Base-by-base conservation (phyloP, 2,797 vertebrate genomes). In the Galaxias olidus region DNA sequence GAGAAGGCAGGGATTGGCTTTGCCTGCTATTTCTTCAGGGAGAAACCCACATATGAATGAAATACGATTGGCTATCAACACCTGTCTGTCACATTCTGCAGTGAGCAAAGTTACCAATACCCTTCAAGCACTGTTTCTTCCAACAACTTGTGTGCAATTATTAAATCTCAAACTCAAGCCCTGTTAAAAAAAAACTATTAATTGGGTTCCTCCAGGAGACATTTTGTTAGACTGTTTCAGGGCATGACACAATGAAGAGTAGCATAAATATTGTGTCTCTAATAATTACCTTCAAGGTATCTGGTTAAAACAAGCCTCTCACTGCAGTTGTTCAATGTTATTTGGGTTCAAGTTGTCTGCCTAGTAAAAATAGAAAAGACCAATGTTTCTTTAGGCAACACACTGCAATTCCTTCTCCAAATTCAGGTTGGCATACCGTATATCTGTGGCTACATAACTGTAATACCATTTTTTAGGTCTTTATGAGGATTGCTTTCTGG, bases 221-320 rank as follows among this genome's bases (percentile, higher is more conserved):
- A 30, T 30, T 30, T 41, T 44, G 53, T 56, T 66, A 45, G 42
- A 62, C 51, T 55, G 17, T 62, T 68, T 52, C 19, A 46, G 42
- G 59, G 45, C 17, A 40, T 53, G 48, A 50, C 41, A 54, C 45
- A 53, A 49, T 59, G 42, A 41, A 45, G 59, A 56, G 48, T 13
- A 58, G 50, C 15, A 63, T 76, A 65, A 76, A 69, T 76, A 68
- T 65, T 69, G 58, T 48, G 72, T 49, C 19, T 40, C 65, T 66
- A 52, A 50, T 58, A 68, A 68, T 65, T 61, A 18, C 30, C 30
- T 58, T 52, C 20, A 46, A 51, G 64, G 53, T 62, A 64, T 61
- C 58, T 8, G 43, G 41, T 59, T 18, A 4, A 30, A 53, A 40
- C 65, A 52, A 51, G 19, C 40, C 48, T 48, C 62, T 63, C n/a